Evolutionary conservation across 2,797 vertebrate species (phyloP), one percentile per base, ranked within the genome.

Genomic region (Hydrolagus colliei): DNA sequence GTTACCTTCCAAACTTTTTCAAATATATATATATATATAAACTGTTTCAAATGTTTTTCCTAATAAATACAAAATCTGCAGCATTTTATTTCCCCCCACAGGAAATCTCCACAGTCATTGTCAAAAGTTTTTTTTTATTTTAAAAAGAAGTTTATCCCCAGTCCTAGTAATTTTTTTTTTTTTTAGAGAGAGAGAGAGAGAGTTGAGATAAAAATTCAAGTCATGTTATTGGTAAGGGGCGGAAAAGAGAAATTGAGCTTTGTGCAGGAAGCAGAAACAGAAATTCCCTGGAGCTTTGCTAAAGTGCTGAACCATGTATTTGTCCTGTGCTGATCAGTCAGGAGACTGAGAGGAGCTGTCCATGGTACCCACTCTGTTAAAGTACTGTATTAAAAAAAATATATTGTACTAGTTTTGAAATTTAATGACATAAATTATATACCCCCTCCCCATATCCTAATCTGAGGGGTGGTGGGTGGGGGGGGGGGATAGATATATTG

Each of bases 271-370:
- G 27, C 16, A 65, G 22, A n/a, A n/a, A n/a, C n/a, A n/a, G n/a
- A n/a, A 80, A 80, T 32, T 32, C 13, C 22, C 78, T 22, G 13
- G 65, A 84, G 79, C n/a, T 65, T 84, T 63, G n/a, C 79, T 67
- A 5, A 84, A 84, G 79, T 84, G 79, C 79, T 84, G 79, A 84
- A 84, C 7, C 2, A 27, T 82, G n/a, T 82, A 5, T 79, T 82
- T 82, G 78, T 6, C 63, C 63, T 67, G 27, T 10, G 35, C 72
- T 71, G 79, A 71, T 67, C 22, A 22, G 27, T 16, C 78, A 32
- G 16, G 11, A n/a, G 65, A n/a, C 79, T 67, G 79, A 16, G 16
- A 27, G 79, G 79, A 84, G 79, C 79, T 84, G 79, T 84, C 79
- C 79, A 84, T 35, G 79, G 79, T 71, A 32, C 67, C n/a, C 68